These are phyloP conservation scores for Matsumurasca onukii DNA, from an alignment of 1,140 invertebrate genomes.

Conservation along the genomic window DNA sequence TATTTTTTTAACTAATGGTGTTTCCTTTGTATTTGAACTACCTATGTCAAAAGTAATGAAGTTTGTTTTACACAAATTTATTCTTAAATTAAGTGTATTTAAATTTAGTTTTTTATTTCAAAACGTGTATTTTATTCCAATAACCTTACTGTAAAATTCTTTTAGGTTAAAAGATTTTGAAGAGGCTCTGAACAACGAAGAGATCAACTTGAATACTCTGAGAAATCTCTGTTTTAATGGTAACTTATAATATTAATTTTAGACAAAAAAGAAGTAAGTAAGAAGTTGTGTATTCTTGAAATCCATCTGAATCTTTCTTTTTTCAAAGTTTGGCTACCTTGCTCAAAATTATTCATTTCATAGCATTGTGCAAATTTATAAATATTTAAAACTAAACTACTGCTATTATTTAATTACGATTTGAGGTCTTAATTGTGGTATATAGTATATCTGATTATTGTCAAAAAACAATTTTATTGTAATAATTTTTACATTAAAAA, in stretches of 20 bases:
- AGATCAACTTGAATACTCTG: slow-evolving; percentile 65
- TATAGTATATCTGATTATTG: too few relatives aligned
- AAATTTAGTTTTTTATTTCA: too few relatives aligned
- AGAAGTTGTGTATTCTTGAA: background rate
- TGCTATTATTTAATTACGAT: background rate
- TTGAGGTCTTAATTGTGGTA: too few relatives aligned
- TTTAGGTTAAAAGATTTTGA: slow-evolving; percentile 74
- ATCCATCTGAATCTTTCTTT: slow-evolving; percentile 3
- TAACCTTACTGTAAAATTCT: too few relatives aligned
- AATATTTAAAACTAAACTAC: background rate
- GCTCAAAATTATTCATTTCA: background rate
- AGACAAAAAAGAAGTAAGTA: slow-evolving; percentile 15
- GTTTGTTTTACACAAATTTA: too few relatives aligned
- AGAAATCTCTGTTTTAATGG: slow-evolving; percentile 75
- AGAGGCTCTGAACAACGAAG: slow-evolving; percentile 62
- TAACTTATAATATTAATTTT: slow-evolving; percentile 48
- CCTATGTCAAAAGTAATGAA: too few relatives aligned
- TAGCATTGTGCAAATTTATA: background rate
- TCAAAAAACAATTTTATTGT: too few relatives aligned
- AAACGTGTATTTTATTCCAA: too few relatives aligned
- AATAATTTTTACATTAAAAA: too few relatives aligned
- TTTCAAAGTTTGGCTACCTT: background rate
- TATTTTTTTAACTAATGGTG: too few relatives aligned
- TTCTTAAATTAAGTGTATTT: too few relatives aligned
- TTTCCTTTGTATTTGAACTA: too few relatives aligned